These are phyloP conservation scores for Gibbula magus DNA, from an alignment of 2,888 invertebrate genomes.

Conservation along the genomic window DNA sequence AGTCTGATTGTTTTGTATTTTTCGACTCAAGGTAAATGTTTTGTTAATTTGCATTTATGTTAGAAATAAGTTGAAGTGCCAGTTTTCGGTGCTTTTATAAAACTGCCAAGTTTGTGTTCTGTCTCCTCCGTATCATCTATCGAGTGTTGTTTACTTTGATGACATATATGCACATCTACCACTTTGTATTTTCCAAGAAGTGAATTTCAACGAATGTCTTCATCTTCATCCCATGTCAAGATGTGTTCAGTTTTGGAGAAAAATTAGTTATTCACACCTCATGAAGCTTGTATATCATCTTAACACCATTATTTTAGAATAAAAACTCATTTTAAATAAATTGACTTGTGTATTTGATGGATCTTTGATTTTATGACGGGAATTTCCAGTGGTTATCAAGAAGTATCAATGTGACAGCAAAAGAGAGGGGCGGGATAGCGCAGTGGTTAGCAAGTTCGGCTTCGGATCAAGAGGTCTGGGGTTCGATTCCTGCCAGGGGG, in stretches of 20 bases:
- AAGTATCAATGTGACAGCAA: too few species aligned
- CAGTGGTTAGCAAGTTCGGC: too few species aligned
- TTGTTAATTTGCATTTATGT: too few species aligned
- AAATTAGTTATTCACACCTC: background rate
- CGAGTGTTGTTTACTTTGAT: background rate
- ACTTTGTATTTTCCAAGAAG: background rate
- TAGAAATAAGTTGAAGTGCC: too few species aligned
- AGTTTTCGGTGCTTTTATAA: too few species aligned
- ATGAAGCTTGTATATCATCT: background rate
- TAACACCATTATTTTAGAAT: constrained; percentile 8
- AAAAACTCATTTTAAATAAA: constrained; percentile 5
- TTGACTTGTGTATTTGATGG: background rate
- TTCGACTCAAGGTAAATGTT: too few species aligned
- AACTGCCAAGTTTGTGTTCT: background rate
- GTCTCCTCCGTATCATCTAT: background rate
- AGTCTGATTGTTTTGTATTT: too few species aligned
- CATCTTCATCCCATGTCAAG: background rate
- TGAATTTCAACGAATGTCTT: background rate
- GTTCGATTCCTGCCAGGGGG: too few species aligned
- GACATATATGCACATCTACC: background rate
- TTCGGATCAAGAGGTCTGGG: too few species aligned
- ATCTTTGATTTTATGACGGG: too few species aligned
- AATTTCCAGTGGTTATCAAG: too few species aligned
- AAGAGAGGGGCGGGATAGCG: too few species aligned
- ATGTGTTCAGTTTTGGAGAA: background rate